A percentile compares a stretch with the other conserved stretches of the same genome.
Evolutionary conservation across 2,888 invertebrate genomes (phyloP).

Genomic region (Bombylius discolor): DNA sequence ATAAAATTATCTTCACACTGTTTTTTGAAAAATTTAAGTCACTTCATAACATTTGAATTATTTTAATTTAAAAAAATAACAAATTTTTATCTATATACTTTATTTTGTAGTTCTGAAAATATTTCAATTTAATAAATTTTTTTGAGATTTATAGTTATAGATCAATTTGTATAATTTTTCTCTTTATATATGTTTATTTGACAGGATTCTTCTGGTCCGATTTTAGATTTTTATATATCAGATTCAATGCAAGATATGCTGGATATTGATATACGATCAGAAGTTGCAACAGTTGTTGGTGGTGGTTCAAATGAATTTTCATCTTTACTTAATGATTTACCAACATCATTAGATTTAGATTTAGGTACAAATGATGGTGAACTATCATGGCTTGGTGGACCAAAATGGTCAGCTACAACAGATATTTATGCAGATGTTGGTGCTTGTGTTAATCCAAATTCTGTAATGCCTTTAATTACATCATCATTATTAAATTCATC

Average conservation of each 20-base stretch:
- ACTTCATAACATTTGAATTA: too few relatives aligned
- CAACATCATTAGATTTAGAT: constrained; percentile 37
- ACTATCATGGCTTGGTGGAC: constrained; percentile 24
- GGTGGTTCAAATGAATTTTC: constrained; percentile 56
- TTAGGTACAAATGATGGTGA: constrained; percentile 24
- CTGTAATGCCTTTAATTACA: constrained; percentile 69
- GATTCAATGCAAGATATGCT: constrained; percentile 80
- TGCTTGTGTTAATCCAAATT: constrained; percentile 64
- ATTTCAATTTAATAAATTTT: too few relatives aligned
- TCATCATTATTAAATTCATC: constrained; percentile 31
- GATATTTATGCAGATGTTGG: constrained; percentile 68
- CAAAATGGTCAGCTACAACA: constrained; percentile 36
- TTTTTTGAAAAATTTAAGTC: too few relatives aligned
- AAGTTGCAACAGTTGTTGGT: constrained; percentile 67
- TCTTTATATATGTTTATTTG: too few relatives aligned
- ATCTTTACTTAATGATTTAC: constrained; percentile 31
- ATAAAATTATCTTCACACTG: too few relatives aligned
- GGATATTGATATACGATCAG: constrained; percentile 77
- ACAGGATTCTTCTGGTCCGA: constrained; percentile 43
- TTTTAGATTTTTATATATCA: constrained; percentile 51
- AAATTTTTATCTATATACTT: too few relatives aligned
- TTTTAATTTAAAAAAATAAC: too few relatives aligned
- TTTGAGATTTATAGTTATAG: too few relatives aligned
- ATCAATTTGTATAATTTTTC: too few relatives aligned
- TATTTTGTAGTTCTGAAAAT: too few relatives aligned